Base-by-base conservation (phyloP, 23 tunicate species). In the Ascidia mentula region DNA sequence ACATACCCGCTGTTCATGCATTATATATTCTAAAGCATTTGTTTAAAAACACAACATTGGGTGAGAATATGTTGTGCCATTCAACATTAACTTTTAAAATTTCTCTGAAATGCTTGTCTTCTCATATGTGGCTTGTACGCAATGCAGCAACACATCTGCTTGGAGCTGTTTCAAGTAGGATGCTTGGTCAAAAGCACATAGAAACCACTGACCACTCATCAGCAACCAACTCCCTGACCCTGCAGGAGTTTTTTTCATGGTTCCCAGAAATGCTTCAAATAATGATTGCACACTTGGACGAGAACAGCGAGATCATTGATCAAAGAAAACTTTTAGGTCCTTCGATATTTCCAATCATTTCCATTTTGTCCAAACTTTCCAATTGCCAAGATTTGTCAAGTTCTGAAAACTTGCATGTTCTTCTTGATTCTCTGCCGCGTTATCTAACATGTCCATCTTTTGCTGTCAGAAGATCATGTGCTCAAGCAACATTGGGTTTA, bases 111-210 rank as follows among this genome's bases (percentile, higher is more conserved):
- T 92, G 85, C 36, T 46, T 92, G 0, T 46, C 70, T 0, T 87
- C 92, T 9, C 69, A 85, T 31, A 0, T 92, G 24, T 92, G 97
- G 97, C 81, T 87, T 17, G 85, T 92, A 26, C 61, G 97, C 22
- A 92, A 92, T 79, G 97, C 97, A 9, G 92, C 92, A 22, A 87
- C 86, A 22, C 87, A 86, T 37, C 69, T 92, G 37, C 45, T 87
- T 13, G 89, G 92, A 8, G 87, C 87, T 0, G 75, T 92, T 13
- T 75, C 92, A 12, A 40, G 60, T 65, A 53, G 92, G 34, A 92
- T 92, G 97, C 86, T 92, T 28, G 92, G 97, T 0, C 97, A 92
- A 40, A 87, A 92, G 38, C 85, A 92, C 53, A 75, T 87, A 20
- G 97, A 92, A 38, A 40, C 65, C 0, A 53, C 42, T 9, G 30